Evolutionary conservation across 2,797 vertebrate species (phyloP), one percentile per base, ranked within the genome.

Genomic region (Spheniscus humboldti): DNA sequence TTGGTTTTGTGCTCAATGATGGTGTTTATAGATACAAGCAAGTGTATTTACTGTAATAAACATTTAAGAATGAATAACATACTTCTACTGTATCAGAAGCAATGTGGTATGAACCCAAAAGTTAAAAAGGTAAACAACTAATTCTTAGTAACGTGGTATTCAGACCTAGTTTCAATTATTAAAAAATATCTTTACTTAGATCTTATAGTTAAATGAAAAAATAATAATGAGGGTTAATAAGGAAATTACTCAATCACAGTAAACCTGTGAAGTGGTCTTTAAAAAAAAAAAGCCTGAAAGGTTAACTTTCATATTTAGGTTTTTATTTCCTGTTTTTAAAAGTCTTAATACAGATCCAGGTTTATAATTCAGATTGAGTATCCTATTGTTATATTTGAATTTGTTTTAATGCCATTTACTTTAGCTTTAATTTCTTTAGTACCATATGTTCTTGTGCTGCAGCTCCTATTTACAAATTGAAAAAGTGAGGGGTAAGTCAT

Each of bases 321-420:
- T 64, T 95, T 82, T 71, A 79, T 92, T 94, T 94, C 85, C 89
- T 95, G 52, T 74, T 95, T 88, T 14, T 92, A 95, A 77, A 94
- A 90, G 56, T 94, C 82, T 83, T 95, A 84, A 57, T 93, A 63
- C 68, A 89, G 91, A 91, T 85, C 79, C 19, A 92, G 81, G 92
- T 95, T 97, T 96, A 91, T 94, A 96, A 90, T 97, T 97, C 76
- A 95, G 88, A 90, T 80, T 73, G 82, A 94, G 84, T 97, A 92
- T 92, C 95, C 86, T 95, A 92, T 95, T 97, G 90, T 96, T 97
- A 56, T 97, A 92, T 97, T 96, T 98, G 91, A 97, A 88, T 98
- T 97, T 97, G 94, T 74, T 98, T 98, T 97, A 98, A 98, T 97
- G 92, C 86, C 97, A 97, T 98, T 98, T 98, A 95, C 96, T 97